Evolutionary conservation across 2,797 vertebrate genomes (phyloP).

Genomic region (Loris lydekkerianus): DNA sequence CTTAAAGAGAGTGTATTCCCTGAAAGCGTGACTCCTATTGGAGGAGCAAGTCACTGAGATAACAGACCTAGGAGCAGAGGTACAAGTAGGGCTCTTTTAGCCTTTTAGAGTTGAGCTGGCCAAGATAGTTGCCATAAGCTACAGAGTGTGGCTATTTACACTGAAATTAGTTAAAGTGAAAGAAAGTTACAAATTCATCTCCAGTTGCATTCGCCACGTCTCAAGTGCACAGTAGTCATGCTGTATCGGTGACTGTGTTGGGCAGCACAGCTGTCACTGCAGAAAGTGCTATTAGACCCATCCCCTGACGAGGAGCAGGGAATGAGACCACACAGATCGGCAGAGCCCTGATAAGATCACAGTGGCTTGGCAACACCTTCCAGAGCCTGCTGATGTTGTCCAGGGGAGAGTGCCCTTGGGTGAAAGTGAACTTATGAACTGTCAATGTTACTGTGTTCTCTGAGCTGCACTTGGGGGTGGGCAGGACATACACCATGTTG

Average conservation of each 20-base stretch:
- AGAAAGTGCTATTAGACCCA: not conserved
- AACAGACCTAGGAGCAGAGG: not conserved
- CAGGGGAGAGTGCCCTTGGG: not conserved
- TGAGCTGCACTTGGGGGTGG: not conserved
- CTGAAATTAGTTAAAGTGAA: not conserved
- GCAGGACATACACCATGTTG: not conserved
- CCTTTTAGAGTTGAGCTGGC: not conserved
- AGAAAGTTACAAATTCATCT: not conserved
- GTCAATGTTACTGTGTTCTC: not conserved
- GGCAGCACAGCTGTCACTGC: not conserved
- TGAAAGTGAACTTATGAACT: not conserved
- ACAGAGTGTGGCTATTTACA: not conserved
- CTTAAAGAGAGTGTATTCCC: not conserved
- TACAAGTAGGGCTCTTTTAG: not conserved
- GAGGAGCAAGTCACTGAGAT: not conserved
- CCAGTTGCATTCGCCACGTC: not conserved
- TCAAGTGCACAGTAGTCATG: not conserved
- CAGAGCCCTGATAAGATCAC: not conserved
- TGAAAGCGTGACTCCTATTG: not conserved
- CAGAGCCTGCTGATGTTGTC: not conserved
- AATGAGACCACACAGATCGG: fast-evolving
- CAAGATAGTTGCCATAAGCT: not conserved
- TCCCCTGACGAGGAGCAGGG: not conserved
- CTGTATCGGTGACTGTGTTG: not conserved
- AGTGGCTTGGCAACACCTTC: not conserved